Base-by-base conservation (phyloP, 2,797 vertebrate species). In the Xiphophorus birchmanni region DNA sequence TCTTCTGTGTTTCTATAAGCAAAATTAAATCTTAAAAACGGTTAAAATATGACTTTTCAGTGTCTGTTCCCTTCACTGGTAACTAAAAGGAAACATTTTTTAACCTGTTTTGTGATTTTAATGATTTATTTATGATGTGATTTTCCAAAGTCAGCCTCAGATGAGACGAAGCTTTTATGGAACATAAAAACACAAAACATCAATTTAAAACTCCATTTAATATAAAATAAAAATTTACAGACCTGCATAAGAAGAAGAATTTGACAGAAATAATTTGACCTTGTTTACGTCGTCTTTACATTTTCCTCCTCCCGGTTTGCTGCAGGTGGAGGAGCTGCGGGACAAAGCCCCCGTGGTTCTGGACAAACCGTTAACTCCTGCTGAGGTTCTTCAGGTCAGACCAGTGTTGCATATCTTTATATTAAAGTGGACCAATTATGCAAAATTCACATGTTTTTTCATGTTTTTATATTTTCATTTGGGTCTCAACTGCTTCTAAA, bases 361-460 rank as follows among this genome's bases (percentile, higher is more conserved):
- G 7, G 94, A 96, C 80, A 95, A 95, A 92, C 91, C 95, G 54
- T 87, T 95, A 71, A 91, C 94, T 69, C 91, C 95, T 78, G 95
- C 95, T 52, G 95, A 96, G 88, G 93, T 96, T 84, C 94, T 96
- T 76, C 95, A 96, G 92, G 96, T 96, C 86, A 94, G 94, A 88
- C 23, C 50, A 23, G 2, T 23, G 50, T 9, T 52, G 2, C 50
- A 52, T 52, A 52, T 23, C 50, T 52, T 23, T 23, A 23, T 23
- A 2, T 52, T 52, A 9, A 52, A 52, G 50, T 15, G 18, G 50
- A 52, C 7, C 50, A 9, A 23, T 23, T 8, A 52, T 3, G 50
- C 50, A 52, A 52, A 52, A 8, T 23, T 52, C 6, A 7, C 45
- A 47, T 15, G 45, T 47, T 45, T 45, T 45, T 45, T 45, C 48